phyloP scores from a whole-genome alignment of 53 echinoderm and acorn worm genomes.

The Paracentrotus lividus region DNA sequence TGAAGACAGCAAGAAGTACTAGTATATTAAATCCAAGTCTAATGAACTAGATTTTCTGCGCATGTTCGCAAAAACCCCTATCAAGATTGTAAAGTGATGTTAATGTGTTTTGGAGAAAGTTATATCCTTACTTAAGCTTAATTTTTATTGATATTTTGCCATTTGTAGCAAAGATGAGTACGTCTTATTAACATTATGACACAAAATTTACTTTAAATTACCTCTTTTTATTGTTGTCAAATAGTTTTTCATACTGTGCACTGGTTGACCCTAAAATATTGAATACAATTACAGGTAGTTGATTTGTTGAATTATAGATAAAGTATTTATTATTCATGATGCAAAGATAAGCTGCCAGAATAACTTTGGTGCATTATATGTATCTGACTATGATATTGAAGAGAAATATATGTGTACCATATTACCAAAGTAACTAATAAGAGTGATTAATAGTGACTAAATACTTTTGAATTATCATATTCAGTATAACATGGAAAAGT shows the following conservation, averaged over 20 bases:
- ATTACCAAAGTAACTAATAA: neutral
- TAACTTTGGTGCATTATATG: neutral
- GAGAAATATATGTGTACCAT: neutral
- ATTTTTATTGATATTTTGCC: neutral
- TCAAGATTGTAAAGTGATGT: neutral
- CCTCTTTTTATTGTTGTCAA: too few relatives aligned
- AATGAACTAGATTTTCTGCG: neutral
- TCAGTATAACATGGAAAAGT: neutral
- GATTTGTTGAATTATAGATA: neutral
- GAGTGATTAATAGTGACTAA: neutral
- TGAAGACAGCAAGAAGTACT: neutral
- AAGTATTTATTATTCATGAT: neutral
- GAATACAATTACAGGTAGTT: neutral
- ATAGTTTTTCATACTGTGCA: neutral
- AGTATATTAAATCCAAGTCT: too few relatives aligned
- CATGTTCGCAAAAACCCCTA: neutral
- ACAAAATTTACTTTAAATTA: too few relatives aligned
- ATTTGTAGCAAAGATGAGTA: neutral
- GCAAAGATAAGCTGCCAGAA: neutral
- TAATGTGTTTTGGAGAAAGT: neutral
- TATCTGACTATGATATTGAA: neutral
- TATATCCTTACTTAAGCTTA: too few relatives aligned
- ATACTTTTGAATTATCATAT: neutral
- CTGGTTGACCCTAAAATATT: neutral
- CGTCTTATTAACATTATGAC: neutral